phyloP scores from a whole-genome alignment of 53 echinoderm and acorn worm species.

The Holothuria scabra region DNA sequence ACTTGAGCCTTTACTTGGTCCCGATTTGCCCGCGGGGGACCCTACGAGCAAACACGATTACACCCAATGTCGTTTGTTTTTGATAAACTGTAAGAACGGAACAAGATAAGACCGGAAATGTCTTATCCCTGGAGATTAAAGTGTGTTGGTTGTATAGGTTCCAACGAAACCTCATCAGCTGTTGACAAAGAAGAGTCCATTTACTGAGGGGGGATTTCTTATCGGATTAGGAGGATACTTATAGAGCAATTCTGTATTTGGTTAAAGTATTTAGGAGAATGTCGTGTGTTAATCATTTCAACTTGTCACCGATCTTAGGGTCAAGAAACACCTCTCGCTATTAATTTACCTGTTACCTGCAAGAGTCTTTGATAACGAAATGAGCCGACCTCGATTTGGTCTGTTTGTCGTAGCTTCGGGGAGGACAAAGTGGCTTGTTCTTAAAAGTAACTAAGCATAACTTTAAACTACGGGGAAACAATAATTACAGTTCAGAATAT shows the following conservation, averaged over 20 bases:
- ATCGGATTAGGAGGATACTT: background rate
- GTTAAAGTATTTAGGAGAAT: slow-evolving; percentile 13
- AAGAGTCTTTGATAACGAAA: no score
- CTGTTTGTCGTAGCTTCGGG: no score
- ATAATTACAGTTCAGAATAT: no score
- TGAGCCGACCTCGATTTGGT: no score
- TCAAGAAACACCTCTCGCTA: slow-evolving; percentile 15
- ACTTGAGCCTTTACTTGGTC: slow-evolving; percentile 42
- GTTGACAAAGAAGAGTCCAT: slow-evolving; percentile 45
- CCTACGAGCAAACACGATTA: slow-evolving; percentile 59
- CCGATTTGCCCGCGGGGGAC: slow-evolving; percentile 49
- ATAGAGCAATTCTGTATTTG: background rate
- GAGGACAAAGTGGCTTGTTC: no score
- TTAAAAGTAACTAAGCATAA: no score
- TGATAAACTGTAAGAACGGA: slow-evolving; percentile 72
- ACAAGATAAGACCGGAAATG: slow-evolving; percentile 92
- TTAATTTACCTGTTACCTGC: slow-evolving; percentile 24
- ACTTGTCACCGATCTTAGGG: background rate
- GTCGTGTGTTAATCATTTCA: background rate
- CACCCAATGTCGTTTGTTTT: slow-evolving; percentile 73
- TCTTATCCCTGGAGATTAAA: slow-evolving; percentile 80
- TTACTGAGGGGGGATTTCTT: slow-evolving; percentile 13
- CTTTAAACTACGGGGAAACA: no score
- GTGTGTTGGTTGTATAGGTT: slow-evolving; percentile 45
- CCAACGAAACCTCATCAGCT: slow-evolving; percentile 40